Conservation (phyloP, 2,888 invertebrate genomes). For the Tenthredo amoena region DNA sequence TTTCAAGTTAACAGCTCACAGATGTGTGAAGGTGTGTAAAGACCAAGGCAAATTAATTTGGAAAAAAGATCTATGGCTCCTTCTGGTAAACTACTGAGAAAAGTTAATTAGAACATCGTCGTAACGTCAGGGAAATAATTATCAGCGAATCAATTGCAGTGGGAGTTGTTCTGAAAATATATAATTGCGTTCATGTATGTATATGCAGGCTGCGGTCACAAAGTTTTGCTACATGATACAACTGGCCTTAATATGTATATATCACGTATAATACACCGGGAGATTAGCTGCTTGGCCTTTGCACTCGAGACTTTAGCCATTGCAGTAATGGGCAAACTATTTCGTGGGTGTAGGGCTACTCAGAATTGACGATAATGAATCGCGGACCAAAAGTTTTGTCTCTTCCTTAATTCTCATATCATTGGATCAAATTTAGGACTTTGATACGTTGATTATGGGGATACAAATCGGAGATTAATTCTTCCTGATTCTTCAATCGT, state of each 20-base stretch:
- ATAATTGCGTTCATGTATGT: background rate
- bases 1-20: background rate
- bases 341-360: background rate
- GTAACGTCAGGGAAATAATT: too few relatives aligned
- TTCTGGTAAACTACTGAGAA: background rate
- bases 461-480: background rate
- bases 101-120: too few relatives aligned
- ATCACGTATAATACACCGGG: background rate
- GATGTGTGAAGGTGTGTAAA: background rate
- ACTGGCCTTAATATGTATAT: background rate
- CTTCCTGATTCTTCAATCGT: background rate
- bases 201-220: background rate
- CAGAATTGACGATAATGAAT: constrained; percentile 1
- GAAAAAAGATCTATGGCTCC: background rate
- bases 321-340: constrained; percentile 13
- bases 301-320: background rate
- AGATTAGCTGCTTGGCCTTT: constrained; percentile 5
- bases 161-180: too few relatives aligned
- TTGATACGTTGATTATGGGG: background rate
- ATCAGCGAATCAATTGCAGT: too few relatives aligned
- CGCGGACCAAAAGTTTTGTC: background rate
- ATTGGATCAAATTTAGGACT: background rate
- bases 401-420: background rate
- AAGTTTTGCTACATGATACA: background rate
- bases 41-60: background rate